phyloP scores from a whole-genome alignment of 1,140 invertebrate species.

The Cherax quadricarinatus region DNA sequence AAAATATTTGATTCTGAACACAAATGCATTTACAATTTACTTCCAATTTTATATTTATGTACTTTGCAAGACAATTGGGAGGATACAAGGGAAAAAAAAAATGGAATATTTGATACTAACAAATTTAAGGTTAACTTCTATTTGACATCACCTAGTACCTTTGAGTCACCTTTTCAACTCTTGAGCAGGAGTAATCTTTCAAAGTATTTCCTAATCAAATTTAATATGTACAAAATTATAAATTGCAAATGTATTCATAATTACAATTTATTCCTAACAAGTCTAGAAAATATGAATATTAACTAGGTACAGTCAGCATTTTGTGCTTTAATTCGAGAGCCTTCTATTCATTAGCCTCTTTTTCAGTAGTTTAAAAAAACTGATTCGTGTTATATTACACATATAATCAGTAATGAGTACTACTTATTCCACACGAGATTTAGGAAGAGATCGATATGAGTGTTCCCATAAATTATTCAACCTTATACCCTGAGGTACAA shows the following conservation, averaged over 20 bases:
- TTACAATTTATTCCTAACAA: neutral
- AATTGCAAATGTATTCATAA: neutral
- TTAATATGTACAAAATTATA: neutral
- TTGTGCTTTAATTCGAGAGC: neutral
- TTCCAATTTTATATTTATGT: neutral
- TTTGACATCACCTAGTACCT: neutral
- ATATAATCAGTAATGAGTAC: neutral
- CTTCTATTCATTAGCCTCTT: neutral
- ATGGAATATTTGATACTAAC: neutral
- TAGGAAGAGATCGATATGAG: neutral
- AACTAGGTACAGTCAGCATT: neutral
- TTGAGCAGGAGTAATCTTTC: slow-evolving; percentile 14
- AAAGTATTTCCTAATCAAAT: slow-evolving; percentile 1
- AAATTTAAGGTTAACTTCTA: neutral
- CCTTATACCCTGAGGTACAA: neutral
- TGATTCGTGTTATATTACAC: neutral
- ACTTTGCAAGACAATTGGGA: no score
- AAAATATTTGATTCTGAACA: no score
- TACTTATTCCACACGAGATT: neutral
- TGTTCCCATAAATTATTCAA: neutral
- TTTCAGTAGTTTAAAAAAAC: neutral
- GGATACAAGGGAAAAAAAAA: no score
- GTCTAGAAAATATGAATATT: neutral
- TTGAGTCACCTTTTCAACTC: neutral
- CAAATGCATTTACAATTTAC: neutral